phyloP scores from a whole-genome alignment of 2,888 invertebrate genomes.

The Pseudanteris insignis region DNA sequence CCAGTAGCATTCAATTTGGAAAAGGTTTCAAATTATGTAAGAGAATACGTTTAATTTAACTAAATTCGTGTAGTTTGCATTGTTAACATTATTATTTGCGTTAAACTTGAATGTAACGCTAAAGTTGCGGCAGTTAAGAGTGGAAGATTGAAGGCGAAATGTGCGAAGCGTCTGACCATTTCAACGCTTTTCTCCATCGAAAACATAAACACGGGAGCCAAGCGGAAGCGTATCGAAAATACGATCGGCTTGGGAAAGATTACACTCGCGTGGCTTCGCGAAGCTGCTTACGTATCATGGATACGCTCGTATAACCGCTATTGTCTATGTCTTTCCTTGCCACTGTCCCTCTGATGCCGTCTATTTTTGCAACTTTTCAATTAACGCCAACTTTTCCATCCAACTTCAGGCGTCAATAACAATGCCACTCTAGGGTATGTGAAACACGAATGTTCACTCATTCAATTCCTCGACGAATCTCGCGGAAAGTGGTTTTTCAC shows the following conservation, averaged over 20 bases:
- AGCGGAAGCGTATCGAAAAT: constrained; percentile 26
- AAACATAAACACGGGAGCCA: constrained; percentile 27
- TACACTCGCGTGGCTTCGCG: constrained; percentile 52
- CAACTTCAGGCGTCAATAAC: constrained; percentile 26
- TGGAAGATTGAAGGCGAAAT: too few relatives aligned
- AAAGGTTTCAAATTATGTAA: too few relatives aligned
- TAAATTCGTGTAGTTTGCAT: too few relatives aligned
- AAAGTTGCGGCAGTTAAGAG: not conserved
- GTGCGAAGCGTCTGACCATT: too few relatives aligned
- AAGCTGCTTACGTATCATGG: constrained; percentile 49
- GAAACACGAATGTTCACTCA: constrained; percentile 29
- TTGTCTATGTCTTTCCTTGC: too few relatives aligned
- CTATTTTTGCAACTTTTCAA: constrained; percentile 39
- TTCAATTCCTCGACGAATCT: constrained; percentile 24
- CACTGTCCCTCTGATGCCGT: constrained; percentile 8
- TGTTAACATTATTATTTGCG: too few relatives aligned
- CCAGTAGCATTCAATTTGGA: too few relatives aligned
- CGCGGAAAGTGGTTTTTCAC: constrained; percentile 13
- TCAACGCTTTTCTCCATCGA: too few relatives aligned
- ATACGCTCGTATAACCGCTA: constrained; percentile 18
- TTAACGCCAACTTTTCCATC: constrained; percentile 31
- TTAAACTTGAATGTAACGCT: too few relatives aligned
- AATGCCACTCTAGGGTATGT: constrained; percentile 23
- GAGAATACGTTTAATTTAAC: too few relatives aligned
- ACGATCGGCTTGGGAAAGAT: constrained; percentile 48